Conservation (phyloP, 2,797 vertebrate species). For the Phoeniculus purpureus region DNA sequence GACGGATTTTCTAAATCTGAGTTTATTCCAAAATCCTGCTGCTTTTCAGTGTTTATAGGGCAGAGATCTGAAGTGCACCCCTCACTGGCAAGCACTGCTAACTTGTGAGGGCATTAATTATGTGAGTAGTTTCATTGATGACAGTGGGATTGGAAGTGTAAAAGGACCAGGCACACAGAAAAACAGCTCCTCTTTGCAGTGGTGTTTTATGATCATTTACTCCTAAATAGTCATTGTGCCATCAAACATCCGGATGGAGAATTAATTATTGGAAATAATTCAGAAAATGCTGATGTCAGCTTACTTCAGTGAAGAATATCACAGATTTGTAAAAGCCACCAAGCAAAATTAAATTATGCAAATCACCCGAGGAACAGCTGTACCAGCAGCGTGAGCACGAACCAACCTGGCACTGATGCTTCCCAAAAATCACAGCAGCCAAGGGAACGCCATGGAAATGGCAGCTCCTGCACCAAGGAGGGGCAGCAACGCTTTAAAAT, state of each 20-base stretch:
- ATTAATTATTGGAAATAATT: slow-evolving; percentile 32
- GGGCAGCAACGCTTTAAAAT: neutral
- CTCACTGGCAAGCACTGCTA: neutral
- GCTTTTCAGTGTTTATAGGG: neutral
- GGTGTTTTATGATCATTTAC: neutral
- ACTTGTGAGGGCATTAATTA: neutral
- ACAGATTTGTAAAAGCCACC: slow-evolving; percentile 1
- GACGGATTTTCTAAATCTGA: neutral
- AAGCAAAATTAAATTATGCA: slow-evolving; percentile 17
- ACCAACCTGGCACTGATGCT: neutral
- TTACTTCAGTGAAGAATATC: neutral
- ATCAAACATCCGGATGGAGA: neutral
- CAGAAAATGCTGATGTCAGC: neutral
- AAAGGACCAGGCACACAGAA: neutral
- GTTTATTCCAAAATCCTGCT: neutral
- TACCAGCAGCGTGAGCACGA: neutral
- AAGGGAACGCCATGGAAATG: neutral
- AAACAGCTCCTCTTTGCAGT: neutral
- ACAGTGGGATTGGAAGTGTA: neutral
- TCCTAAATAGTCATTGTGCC: neutral
- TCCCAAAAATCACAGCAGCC: neutral
- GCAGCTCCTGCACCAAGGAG: neutral
- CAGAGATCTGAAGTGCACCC: neutral
- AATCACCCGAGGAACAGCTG: neutral
- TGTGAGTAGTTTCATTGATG: neutral